Conservation (phyloP, 2,113 vertebrate genomes). For the Otus sunia region DNA sequence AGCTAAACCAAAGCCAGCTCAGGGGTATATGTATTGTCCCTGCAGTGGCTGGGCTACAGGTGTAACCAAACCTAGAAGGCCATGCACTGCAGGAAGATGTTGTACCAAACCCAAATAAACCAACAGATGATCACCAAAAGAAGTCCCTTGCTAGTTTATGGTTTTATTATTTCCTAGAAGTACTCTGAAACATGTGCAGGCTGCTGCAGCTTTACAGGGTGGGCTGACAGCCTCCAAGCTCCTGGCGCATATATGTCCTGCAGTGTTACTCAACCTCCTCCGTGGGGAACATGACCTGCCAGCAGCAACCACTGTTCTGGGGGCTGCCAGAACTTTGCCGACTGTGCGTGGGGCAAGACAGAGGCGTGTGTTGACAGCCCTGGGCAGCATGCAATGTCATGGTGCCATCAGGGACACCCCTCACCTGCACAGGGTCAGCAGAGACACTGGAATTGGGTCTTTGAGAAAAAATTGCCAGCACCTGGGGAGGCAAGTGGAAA, state of each 20-base stretch:
- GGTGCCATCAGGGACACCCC: no score
- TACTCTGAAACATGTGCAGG: fast-evolving
- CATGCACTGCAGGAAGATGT: fast-evolving
- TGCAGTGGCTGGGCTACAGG: background rate
- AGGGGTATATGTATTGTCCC: background rate
- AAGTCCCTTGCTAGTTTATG: background rate
- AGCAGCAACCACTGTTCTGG: background rate
- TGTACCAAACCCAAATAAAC: background rate
- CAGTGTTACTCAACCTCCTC: background rate
- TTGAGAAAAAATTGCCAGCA: background rate
- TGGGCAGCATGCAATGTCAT: no score
- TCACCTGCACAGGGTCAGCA: background rate
- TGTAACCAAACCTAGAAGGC: background rate
- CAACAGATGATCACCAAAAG: background rate
- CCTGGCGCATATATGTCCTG: background rate
- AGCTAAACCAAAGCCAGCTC: background rate
- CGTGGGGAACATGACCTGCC: background rate
- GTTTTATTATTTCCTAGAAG: background rate
- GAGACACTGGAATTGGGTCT: background rate
- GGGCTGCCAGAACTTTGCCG: background rate
- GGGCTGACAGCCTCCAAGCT: background rate
- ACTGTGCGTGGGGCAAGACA: fast-evolving
- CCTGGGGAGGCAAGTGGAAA: background rate
- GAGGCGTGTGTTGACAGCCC: background rate
- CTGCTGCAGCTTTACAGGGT: background rate